A percentile compares a stretch with the other conserved stretches of the same genome.
phyloP scores from a whole-genome alignment of 2,888 invertebrate genomes.

The Parnassius smintheus region DNA sequence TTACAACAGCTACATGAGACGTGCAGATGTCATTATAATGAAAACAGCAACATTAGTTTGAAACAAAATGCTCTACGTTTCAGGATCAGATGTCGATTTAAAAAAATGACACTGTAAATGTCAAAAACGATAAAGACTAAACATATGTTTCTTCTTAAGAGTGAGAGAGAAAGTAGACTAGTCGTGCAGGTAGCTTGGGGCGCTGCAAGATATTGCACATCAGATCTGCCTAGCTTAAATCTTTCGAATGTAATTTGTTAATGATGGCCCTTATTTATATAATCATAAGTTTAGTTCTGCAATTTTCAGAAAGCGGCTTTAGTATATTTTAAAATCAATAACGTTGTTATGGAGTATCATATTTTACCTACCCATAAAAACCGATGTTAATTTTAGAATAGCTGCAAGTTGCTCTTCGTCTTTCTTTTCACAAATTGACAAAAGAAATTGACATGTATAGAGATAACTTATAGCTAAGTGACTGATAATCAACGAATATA shows the following conservation, averaged over 20 bases:
- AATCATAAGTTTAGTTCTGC: constrained; percentile 25
- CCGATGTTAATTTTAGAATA: no score
- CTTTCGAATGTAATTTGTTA: constrained; percentile 38
- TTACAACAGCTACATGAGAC: not conserved
- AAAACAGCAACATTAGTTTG: constrained; percentile 56
- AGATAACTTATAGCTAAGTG: no score
- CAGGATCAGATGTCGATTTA: constrained; percentile 69
- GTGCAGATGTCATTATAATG: constrained; percentile 40
- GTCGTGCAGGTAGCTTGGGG: constrained; percentile 57
- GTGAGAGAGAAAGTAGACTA: constrained; percentile 40
- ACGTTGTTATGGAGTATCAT: not conserved
- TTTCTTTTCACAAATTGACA: no score
- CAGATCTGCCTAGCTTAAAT: constrained; percentile 45
- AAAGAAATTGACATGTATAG: no score
- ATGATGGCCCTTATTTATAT: constrained; percentile 40
- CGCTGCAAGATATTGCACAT: constrained; percentile 60
- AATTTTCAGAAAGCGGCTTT: no score
- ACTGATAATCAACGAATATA: no score
- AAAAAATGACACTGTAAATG: constrained; percentile 72
- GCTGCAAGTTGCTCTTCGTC: no score
- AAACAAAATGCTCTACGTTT: constrained; percentile 61
- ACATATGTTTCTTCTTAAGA: constrained; percentile 32
- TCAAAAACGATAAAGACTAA: constrained; percentile 28
- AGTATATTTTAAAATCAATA: no score
- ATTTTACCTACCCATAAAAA: no score